Evolutionary conservation across 1,140 invertebrate species (phyloP).

Genomic region (Leptoteleia sp.): DNA sequence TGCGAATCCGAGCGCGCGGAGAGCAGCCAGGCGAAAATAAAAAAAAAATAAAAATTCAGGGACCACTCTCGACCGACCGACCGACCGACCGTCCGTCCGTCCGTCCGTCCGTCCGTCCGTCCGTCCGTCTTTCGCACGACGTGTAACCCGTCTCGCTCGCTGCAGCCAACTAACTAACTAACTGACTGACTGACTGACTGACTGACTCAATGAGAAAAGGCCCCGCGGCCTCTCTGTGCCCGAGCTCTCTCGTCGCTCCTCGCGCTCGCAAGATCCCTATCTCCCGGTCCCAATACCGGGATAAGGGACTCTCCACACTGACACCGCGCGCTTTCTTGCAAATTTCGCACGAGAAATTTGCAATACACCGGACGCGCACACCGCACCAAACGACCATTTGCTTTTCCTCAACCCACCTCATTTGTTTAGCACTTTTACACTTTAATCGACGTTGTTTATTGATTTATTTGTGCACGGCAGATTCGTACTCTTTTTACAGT

Average conservation of each 20-base stretch:
- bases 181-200: slow-evolving; percentile 80
- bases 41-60: slow-evolving; percentile 32
- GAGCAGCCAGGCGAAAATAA: slow-evolving; percentile 7
- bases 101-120: slow-evolving; percentile 7
- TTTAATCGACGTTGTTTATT: too few species aligned
- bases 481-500: too few species aligned
- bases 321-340: slow-evolving; percentile 7
- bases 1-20: slow-evolving; percentile 14
- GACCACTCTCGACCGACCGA: slow-evolving; percentile 14
- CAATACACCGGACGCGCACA: too few species aligned
- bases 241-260: slow-evolving; percentile 62
- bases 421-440: too few species aligned
- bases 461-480: too few species aligned
- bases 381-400: too few species aligned
- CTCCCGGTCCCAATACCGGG: slow-evolving; percentile 69
- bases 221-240: slow-evolving; percentile 59
- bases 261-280: slow-evolving; percentile 70
- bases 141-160: slow-evolving; percentile 71
- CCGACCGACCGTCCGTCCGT: too few species aligned
- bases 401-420: too few species aligned
- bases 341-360: too few species aligned
- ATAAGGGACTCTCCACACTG: slow-evolving; percentile 72
- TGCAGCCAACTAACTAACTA: slow-evolving; percentile 76
- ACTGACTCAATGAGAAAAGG: slow-evolving; percentile 79
- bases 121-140: slow-evolving; percentile 40